Evolutionary conservation across 1,140 invertebrate genomes (phyloP).

Genomic region (Anoplophora glabripennis): DNA sequence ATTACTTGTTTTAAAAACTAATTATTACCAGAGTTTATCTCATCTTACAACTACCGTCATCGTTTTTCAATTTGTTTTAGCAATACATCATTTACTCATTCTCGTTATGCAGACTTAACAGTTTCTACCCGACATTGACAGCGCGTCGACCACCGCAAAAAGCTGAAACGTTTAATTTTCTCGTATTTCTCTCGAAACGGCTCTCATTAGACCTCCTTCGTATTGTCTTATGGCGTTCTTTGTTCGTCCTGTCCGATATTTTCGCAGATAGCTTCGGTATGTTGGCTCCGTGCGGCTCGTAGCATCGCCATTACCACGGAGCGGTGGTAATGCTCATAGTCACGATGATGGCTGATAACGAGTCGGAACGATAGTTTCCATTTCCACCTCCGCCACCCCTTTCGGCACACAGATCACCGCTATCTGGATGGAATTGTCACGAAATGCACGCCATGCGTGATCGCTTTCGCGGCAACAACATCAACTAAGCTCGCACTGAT

Average conservation of each 20-base stretch:
- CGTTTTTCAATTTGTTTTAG: no score
- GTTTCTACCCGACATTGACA: no score
- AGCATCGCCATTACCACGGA: not conserved
- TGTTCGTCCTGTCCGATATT: not conserved
- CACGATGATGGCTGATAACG: conserved; percentile 6
- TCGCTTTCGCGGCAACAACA: not conserved
- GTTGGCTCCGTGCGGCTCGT: not conserved
- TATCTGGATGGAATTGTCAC: conserved; percentile 12
- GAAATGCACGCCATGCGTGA: conserved; percentile 10
- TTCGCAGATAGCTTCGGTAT: not conserved
- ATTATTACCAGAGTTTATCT: no score
- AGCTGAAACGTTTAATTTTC: no score
- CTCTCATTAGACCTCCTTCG: not conserved
- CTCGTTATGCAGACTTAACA: no score
- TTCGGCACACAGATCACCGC: not conserved
- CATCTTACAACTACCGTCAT: no score
- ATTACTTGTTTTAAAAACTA: no score
- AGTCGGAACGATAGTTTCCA: not conserved
- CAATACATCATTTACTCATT: no score
- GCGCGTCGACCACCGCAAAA: no score
- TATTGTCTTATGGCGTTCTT: not conserved
- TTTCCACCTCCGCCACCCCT: not conserved
- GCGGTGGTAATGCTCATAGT: not conserved
- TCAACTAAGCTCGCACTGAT: no score
- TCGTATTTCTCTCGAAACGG: no score